Base-by-base conservation (phyloP, 1,140 invertebrate species). In the Pteromalus puparum region DNA sequence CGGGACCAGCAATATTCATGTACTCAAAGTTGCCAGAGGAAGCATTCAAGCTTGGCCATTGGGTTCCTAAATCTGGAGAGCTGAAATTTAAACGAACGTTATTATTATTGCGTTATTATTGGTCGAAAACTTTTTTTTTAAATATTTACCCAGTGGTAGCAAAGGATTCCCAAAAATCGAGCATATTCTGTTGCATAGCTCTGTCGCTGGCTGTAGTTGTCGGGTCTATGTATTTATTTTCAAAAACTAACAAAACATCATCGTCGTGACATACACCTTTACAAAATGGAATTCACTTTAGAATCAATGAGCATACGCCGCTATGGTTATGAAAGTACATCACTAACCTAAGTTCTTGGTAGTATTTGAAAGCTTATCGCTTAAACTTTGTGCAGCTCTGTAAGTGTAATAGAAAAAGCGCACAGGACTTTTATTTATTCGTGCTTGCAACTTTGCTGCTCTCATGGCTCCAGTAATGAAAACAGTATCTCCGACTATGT, bases 191-290 rank as follows among this genome's bases (percentile, higher is more conserved):
- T 28, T 93, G 92, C 93, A 95, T 95, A 28, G 90, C 48, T 87
- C 74, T 87, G 84, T 95, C 94, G 6, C 92, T 87, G 2, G 87
- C 26, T 24, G 87, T 91, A 34, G 88, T 89, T 18, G 87, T 90
- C 24, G 90, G 83, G 84, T 92, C 72, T 34, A 89, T 73, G 28
- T 88, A 88, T 9, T 86, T 61, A 48, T 90, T 89, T 30, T 90
- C 88, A 21, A 94, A 78, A 26, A 94, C 85, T 75, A 92, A 90
- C 7, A 89, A 89, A 7, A 91, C 87, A 86, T 96, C 95, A 86
- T 95, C 95, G 4, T 90, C 95, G 85, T 96, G 95, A 83, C 92
- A 92, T 0, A 95, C 94, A 85, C 95, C 95, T 95, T 75, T 68
- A 82, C 34, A 24, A 72, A 84, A 85, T 61, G 5, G 9, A 42